phyloP scores from a whole-genome alignment of 1,140 invertebrate genomes.

The Charaxes varanes region DNA sequence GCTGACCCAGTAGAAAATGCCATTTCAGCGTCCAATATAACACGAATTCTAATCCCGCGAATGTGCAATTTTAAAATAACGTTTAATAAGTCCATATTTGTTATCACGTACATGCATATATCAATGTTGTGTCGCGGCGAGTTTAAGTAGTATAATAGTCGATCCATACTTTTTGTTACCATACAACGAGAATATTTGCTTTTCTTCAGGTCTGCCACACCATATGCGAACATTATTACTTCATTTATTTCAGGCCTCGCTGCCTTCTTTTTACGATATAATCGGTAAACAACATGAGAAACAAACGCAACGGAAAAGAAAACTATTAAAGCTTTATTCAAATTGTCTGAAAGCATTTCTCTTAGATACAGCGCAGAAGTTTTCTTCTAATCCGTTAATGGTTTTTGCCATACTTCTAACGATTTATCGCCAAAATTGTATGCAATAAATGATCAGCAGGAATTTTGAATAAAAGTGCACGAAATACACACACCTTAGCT shows the following conservation, averaged over 20 bases:
- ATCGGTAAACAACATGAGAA: slow-evolving; percentile 37
- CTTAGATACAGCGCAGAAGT: too few relatives aligned
- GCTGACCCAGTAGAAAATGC: slow-evolving; percentile 45
- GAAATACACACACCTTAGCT: too few relatives aligned
- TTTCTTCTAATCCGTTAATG: too few relatives aligned
- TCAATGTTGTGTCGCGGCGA: slow-evolving; percentile 40
- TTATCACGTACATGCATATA: slow-evolving; percentile 59
- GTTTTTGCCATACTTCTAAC: too few relatives aligned
- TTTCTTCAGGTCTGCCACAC: slow-evolving; percentile 24
- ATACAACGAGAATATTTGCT: slow-evolving; percentile 50
- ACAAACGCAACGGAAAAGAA: slow-evolving; percentile 37
- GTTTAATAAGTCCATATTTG: slow-evolving; percentile 47
- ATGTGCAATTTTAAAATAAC: slow-evolving; percentile 40
- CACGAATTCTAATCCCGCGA: slow-evolving; percentile 46
- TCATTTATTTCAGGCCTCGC: slow-evolving; percentile 46
- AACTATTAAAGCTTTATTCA: slow-evolving; percentile 20
- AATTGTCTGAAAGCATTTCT: slow-evolving; percentile 25
- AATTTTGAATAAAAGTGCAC: too few relatives aligned
- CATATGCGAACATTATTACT: slow-evolving; percentile 52
- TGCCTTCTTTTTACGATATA: slow-evolving; percentile 31
- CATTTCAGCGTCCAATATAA: slow-evolving; percentile 64
- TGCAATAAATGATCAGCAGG: too few relatives aligned
- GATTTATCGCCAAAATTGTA: too few relatives aligned
- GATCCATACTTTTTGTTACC: slow-evolving; percentile 43
- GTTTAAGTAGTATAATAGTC: slow-evolving; percentile 44